These are phyloP conservation scores for Heliothis virescens DNA, from an alignment of 1,140 invertebrate genomes.

Conservation along the genomic window DNA sequence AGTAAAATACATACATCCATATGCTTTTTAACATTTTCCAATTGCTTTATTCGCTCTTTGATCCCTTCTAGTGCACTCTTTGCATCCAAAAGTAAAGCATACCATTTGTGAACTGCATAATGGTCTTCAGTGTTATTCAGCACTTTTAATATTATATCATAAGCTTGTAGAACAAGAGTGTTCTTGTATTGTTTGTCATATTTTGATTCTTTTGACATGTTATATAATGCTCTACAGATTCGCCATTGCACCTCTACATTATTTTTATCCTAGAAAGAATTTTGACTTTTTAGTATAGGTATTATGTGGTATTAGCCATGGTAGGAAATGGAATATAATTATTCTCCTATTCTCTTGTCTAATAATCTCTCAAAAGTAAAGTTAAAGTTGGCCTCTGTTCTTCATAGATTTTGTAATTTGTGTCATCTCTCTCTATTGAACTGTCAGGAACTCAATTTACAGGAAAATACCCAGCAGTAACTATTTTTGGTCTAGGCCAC, in stretches of 20 bases:
- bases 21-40: conserved; percentile 91
- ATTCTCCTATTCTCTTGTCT: too few relatives aligned
- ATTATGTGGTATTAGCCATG: too few relatives aligned
- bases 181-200: conserved; percentile 87
- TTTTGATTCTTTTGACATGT: conserved; percentile 88
- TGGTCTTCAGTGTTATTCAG: conserved; percentile 88
- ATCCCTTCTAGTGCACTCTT: conserved; percentile 89
- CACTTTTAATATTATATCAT: conserved; percentile 87
- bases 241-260: conserved; percentile 93
- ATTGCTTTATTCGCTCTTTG: conserved; percentile 90
- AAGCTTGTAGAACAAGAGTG: conserved; percentile 89
- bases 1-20: conserved; percentile 88
- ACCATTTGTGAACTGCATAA: conserved; percentile 94
- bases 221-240: conserved; percentile 90
- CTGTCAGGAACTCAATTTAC: too few relatives aligned
- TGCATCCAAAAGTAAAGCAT: conserved; percentile 91
- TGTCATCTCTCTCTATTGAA: too few relatives aligned
- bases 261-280: conserved; percentile 82
- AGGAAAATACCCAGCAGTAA: too few relatives aligned
- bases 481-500: too few relatives aligned
- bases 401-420: too few relatives aligned
- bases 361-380: too few relatives aligned
- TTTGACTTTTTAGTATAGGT: too few relatives aligned
- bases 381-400: too few relatives aligned
- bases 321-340: too few relatives aligned